These are phyloP conservation scores for Planococcus citri DNA, from an alignment of 1,140 invertebrate species.

Conservation along the genomic window DNA sequence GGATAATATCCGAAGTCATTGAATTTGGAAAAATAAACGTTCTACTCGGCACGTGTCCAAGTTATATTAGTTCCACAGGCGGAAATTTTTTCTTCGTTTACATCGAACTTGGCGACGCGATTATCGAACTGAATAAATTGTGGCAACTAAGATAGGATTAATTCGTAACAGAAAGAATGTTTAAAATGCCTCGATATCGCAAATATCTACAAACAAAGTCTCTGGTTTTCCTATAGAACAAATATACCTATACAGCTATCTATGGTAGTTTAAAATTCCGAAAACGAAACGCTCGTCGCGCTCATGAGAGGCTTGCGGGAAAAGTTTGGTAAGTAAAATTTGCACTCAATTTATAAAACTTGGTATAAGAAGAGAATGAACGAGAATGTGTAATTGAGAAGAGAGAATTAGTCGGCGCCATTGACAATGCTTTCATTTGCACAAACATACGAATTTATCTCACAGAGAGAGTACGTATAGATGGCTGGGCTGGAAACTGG, in stretches of 20 bases:
- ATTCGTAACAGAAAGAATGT: background rate
- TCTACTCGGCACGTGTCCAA: no score
- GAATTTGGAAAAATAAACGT: no score
- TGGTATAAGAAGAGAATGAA: no score
- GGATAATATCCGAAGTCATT: no score
- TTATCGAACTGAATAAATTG: no score
- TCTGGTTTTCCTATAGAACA: background rate
- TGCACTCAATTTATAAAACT: background rate
- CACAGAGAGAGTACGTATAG: no score
- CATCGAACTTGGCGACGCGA: no score
- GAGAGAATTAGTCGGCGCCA: background rate
- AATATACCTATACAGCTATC: background rate
- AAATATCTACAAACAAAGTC: background rate
- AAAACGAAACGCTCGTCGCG: background rate
- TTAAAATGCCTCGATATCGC: background rate
- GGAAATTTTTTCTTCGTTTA: no score
- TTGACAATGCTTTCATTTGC: background rate
- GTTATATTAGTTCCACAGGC: no score
- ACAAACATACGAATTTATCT: background rate
- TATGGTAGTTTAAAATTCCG: background rate
- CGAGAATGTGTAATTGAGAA: background rate
- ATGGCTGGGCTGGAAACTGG: background rate
- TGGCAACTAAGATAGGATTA: background rate
- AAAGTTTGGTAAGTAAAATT: background rate
- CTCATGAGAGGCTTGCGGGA: background rate